A percentile compares a stretch with the other conserved stretches of the same genome.
Conservation (phyloP, 2,113 vertebrate species). For the Campylomormyrus numenius region DNA sequence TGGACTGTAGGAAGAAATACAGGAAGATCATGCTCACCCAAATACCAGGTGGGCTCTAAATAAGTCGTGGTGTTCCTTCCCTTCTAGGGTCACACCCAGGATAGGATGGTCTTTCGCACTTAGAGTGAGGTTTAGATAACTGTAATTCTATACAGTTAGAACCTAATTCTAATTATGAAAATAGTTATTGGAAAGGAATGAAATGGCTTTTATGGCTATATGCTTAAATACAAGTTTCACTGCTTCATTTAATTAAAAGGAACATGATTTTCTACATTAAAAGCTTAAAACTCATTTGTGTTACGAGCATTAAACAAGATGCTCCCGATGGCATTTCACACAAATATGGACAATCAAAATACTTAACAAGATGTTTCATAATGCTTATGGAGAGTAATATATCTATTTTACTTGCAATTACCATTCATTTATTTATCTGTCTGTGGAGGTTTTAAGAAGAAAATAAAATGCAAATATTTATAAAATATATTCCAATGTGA, state of each 20-base stretch:
- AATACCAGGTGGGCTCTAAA: neutral
- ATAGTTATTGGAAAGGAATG: neutral
- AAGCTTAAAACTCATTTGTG: neutral
- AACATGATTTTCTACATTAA: neutral
- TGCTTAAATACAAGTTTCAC: neutral
- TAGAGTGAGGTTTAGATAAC: neutral
- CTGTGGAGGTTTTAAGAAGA: neutral
- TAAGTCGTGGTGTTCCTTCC: neutral
- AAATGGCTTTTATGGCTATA: neutral
- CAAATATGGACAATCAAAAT: neutral
- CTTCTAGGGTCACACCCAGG: neutral
- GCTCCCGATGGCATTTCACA: neutral
- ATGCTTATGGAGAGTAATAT: neutral
- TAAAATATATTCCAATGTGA: neutral
- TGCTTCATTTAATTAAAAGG: neutral
- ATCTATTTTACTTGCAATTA: neutral
- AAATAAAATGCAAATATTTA: neutral
- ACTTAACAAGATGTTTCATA: neutral
- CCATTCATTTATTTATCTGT: neutral
- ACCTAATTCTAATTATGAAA: neutral
- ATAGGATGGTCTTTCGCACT: neutral
- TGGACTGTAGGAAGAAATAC: neutral
- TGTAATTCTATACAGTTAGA: neutral
- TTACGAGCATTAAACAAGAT: neutral
- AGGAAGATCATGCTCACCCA: neutral